Base-by-base conservation (phyloP, 2,797 vertebrate genomes). In the Schizothorax lantsangensis region DNA sequence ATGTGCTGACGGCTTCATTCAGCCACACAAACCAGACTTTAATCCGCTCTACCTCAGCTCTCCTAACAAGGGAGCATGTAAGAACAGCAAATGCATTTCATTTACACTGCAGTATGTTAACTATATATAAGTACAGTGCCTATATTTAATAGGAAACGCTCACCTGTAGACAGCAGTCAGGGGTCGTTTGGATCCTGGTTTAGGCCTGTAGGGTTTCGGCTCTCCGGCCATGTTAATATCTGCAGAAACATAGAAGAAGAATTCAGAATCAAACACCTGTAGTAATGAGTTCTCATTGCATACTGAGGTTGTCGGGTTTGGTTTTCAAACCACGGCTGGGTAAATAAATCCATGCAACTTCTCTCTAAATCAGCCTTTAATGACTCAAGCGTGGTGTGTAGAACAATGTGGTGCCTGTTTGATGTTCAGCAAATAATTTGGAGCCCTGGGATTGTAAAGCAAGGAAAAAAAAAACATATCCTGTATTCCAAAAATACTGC, bases 211-310 rank as follows among this genome's bases (percentile, higher is more conserved):
- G 0, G 98, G 98, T 94, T 99, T 99, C 64, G 98, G 98, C 88
- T 99, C 98, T 23, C 98, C 98, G 12, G 98, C 98, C 98, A 99
- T 99, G 93, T 99, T 99, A 93, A 99, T 99, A 94, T 99, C 98
- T 99, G 95, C 40, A 89, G 21, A 81, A 52, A 87, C n/a, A 86
- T 33, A n/a, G n/a, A n/a, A 90, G 82, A 87, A 86, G 57, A 83
- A 62, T 85, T 78, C 49, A 33, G 33, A 84, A 84, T 87, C 21
- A 85, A 69, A 82, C 64, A 79, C 12, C 26, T 68, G 80, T 21
- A 62, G 5, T 59, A 19, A 77, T 52, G 17, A 69, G 21, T 79
- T 62, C 30, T 10, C 66, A 68, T 30, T 40, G 52, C 23, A 79
- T 26, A 19, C 11, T 26, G 57, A 33, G 19, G 21, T 57, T 57